These are phyloP conservation scores for Melanotaenia pygmaea DNA, from an alignment of 2,797 vertebrate species.

Conservation along the genomic window DNA sequence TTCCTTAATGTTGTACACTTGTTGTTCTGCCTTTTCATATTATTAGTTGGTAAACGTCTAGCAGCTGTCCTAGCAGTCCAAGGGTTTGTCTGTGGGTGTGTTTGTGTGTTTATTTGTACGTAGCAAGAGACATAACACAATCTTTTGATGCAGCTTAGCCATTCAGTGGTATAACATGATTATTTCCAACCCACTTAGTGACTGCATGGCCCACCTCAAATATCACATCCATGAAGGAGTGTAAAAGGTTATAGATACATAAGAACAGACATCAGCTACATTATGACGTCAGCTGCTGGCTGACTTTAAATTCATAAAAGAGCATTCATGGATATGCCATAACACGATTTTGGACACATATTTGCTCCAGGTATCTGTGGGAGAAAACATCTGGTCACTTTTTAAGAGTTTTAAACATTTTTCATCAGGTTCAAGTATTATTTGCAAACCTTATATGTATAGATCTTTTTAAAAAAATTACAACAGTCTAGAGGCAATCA, in stretches of 20 bases:
- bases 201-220: conserved; percentile 67
- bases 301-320: not conserved
- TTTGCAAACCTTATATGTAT: too few relatives aligned
- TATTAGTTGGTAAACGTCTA: conserved; percentile 56
- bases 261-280: not conserved
- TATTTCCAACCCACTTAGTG: conserved; percentile 84
- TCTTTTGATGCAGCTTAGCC: conserved; percentile 74
- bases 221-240: conserved; percentile 28
- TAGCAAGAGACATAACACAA: conserved; percentile 51
- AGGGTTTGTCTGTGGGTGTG: conserved; percentile 26
- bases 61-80: conserved; percentile 66
- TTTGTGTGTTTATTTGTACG: conserved; percentile 1
- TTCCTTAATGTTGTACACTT: conserved; percentile 31
- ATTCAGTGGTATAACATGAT: conserved; percentile 81
- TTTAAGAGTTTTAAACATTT: too few relatives aligned
- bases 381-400: not conserved
- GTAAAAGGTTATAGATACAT: not conserved
- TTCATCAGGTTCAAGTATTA: too few relatives aligned
- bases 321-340: not conserved
- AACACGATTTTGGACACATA: not conserved
- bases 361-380: not conserved
- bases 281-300: not conserved
- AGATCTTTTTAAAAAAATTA: too few relatives aligned
- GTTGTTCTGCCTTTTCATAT: conserved; percentile 44
- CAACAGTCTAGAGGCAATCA: too few relatives aligned